Evolutionary conservation across 2,888 invertebrate species (phyloP).

Genomic region (Drosophila neotestacea): DNA sequence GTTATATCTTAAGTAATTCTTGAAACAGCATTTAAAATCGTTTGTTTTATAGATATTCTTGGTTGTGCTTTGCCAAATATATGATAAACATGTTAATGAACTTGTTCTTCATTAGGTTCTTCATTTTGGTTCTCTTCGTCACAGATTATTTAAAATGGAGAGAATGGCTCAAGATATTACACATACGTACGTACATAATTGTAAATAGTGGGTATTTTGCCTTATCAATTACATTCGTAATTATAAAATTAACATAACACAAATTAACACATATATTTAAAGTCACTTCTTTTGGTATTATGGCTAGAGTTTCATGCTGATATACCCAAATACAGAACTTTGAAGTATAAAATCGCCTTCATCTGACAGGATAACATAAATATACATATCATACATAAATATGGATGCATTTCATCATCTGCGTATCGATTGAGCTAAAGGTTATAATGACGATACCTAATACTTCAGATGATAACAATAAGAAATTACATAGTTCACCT

Average conservation of each 20-base stretch:
- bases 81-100: too few relatives aligned
- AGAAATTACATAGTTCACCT: background rate
- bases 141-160: background rate
- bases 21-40: background rate
- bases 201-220: slow-evolving; percentile 1
- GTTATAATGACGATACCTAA: background rate
- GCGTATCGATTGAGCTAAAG: background rate
- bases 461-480: background rate
- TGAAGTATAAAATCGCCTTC: too few relatives aligned
- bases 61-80: background rate
- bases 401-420: background rate
- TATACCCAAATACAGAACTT: too few relatives aligned
- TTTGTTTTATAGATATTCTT: background rate
- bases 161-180: background rate
- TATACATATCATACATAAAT: too few relatives aligned
- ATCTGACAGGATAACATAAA: too few relatives aligned
- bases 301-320: background rate
- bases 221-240: background rate
- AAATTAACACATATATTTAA: background rate
- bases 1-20: background rate
- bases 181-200: background rate
- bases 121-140: background rate
- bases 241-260: background rate
- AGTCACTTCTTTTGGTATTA: background rate
- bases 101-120: background rate